Percentiles rank a stretch among this genome's conserved stretches.
phyloP scores from a whole-genome alignment of 2,113 vertebrate species.

The Chloroceryle aenea region DNA sequence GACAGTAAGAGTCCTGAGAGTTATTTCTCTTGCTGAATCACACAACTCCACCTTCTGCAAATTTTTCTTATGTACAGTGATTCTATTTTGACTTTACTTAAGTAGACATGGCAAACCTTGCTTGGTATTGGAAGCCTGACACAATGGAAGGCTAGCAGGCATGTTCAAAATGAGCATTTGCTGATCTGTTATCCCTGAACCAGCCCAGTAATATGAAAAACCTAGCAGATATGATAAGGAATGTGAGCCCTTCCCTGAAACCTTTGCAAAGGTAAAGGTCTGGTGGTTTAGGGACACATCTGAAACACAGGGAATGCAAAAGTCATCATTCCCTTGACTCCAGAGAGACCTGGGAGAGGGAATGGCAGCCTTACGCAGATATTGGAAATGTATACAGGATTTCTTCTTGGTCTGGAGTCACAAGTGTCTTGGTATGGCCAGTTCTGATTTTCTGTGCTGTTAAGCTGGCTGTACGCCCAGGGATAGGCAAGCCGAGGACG shows the following conservation, averaged over 20 bases:
- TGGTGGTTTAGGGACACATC: neutral
- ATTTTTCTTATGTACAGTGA: neutral
- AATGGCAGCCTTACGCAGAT: neutral
- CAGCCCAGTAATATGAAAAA: neutral
- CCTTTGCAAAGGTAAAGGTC: neutral
- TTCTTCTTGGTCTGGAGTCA: neutral
- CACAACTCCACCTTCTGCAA: neutral
- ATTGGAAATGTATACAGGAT: neutral
- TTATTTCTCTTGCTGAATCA: constrained; percentile 11
- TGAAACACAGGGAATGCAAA: neutral
- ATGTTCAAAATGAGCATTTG: neutral
- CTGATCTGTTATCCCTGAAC: neutral
- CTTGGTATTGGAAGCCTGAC: neutral
- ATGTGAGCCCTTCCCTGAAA: neutral
- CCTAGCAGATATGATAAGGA: neutral
- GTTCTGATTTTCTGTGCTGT: neutral
- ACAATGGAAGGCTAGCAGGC: neutral
- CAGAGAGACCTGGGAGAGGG: neutral
- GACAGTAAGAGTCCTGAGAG: neutral
- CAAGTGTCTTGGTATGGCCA: neutral
- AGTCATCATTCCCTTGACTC: neutral
- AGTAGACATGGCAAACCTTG: neutral
- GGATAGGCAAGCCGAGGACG: neutral
- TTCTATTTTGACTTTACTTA: neutral
- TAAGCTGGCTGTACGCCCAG: neutral